Evolutionary conservation across 1,140 invertebrate species (phyloP), one percentile per base, ranked within the genome.

Genomic region (Manduca sexta): DNA sequence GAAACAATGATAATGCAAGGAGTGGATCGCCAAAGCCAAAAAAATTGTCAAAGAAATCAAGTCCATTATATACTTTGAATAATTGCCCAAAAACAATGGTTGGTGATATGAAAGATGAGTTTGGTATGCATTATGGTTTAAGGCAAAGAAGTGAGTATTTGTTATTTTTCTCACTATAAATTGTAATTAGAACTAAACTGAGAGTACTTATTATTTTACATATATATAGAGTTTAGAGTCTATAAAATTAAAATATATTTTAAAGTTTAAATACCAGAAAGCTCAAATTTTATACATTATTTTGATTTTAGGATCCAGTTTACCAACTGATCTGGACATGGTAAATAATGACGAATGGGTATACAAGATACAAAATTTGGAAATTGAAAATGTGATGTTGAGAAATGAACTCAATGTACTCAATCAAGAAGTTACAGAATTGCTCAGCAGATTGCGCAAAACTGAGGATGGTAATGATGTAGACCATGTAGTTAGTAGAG

Each of bases 381-480:
- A 87, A 64, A 64, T 81, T 34, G 87, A 88, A 71, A 87, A 87
- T 71, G 71, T 81, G 38, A 82, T 87, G 72, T 64, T 88, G n/a
- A 87, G 82, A 68, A 88, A 86, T 72, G 84, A 88, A 64, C 61
- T 87, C 1, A 84, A 81, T 64, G 74, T 82, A 12, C 60, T 80
- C 46, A 79, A 82, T 41, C 72, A 63, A 59, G 78, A 84, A 58
- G 53, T 81, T 5, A 60, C 69, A 41, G 74, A 84, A 38, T 64
- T 84, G 50, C 49, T 82, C 11, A 60, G 70, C 5, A 75, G 70
- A 35, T 57, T 84, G 41, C 54, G 62, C 5, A 71, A 63, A 54
- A 72, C 76, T 43, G 74, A 84, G 60, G 73, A 82, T 62, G 81
- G 78, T 82, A 67, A 61, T 65, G 46, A 60, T 60, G 38, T 64